These are phyloP conservation scores for Lysandra coridon DNA, from an alignment of 2,888 invertebrate species.

Conservation along the genomic window DNA sequence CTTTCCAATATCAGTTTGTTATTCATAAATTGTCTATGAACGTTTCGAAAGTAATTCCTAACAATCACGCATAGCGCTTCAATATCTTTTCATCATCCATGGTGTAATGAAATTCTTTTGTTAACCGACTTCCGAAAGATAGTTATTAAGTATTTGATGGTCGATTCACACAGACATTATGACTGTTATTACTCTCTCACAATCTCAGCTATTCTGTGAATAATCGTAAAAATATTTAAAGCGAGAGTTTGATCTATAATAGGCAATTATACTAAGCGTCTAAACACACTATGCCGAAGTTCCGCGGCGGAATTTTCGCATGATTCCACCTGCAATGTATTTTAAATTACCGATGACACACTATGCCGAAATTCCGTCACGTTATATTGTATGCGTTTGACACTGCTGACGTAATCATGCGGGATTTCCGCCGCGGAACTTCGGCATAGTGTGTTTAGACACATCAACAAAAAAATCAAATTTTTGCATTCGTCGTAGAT, in stretches of 20 bases:
- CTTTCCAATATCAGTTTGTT: neutral
- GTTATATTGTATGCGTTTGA: no score
- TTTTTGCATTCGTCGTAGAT: no score
- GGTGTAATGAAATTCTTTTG: conserved; percentile 26
- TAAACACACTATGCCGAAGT: no score
- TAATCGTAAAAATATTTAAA: neutral
- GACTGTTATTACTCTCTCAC: conserved; percentile 6
- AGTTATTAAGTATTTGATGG: conserved; percentile 12
- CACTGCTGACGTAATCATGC: no score
- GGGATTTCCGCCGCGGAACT: no score
- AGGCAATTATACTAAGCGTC: neutral
- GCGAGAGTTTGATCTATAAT: neutral
- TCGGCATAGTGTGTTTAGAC: no score
- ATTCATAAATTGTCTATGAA: neutral
- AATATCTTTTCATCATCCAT: neutral
- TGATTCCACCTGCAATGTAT: no score
- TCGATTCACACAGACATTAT: neutral
- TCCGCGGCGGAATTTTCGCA: no score
- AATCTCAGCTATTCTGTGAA: neutral
- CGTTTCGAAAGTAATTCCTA: neutral
- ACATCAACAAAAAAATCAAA: neutral
- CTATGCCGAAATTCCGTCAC: no score
- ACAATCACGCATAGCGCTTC: neutral
- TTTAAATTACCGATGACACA: no score
- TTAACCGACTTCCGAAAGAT: neutral